These are phyloP conservation scores for Craniophora ligustri DNA, from an alignment of 2,888 invertebrate species.

Conservation along the genomic window DNA sequence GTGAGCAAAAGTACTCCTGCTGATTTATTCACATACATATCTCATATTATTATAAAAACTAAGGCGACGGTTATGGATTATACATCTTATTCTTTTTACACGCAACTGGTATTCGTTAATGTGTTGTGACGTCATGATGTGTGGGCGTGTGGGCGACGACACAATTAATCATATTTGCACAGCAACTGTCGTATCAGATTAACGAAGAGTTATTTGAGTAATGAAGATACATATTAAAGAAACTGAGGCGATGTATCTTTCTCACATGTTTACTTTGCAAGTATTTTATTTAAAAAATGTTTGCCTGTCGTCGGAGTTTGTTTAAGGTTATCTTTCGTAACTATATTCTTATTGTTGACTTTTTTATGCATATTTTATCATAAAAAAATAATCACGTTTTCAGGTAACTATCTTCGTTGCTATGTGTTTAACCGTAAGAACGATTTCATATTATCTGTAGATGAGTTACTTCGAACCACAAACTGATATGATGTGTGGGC, in stretches of 20 bases:
- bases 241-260: not conserved
- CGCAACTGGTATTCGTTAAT: too few relatives aligned
- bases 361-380: too few relatives aligned
- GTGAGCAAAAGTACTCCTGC: not conserved
- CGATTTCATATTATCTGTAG: too few relatives aligned
- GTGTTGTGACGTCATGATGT: not conserved
- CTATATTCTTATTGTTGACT: too few relatives aligned
- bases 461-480: not conserved
- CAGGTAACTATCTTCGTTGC: too few relatives aligned
- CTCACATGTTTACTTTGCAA: not conserved
- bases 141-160: not conserved
- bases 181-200: not conserved
- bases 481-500: not conserved
- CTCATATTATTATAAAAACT: too few relatives aligned
- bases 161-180: conserved; percentile 9
- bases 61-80: too few relatives aligned
- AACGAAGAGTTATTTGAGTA: not conserved
- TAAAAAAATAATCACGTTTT: too few relatives aligned
- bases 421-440: too few relatives aligned
- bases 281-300: not conserved
- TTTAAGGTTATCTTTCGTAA: not conserved
- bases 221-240: not conserved
- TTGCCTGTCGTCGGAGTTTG: not conserved
- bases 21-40: too few relatives aligned
- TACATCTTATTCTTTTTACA: too few relatives aligned